Percentiles rank a stretch among this genome's conserved stretches.
Conservation (phyloP, 2,888 invertebrate species). For the Calameuta filiformis region DNA sequence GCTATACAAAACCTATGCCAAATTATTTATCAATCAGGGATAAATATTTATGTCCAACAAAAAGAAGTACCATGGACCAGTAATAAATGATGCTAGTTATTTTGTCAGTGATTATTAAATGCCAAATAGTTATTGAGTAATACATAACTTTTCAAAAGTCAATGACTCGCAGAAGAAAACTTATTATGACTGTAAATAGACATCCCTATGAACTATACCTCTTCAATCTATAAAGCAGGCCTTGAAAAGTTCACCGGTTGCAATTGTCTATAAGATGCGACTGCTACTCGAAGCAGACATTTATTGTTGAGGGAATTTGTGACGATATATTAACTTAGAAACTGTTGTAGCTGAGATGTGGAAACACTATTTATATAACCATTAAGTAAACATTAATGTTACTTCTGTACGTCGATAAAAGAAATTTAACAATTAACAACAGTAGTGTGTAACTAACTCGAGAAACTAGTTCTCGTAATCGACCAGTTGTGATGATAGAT, state of each 20-base stretch:
- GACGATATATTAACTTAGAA: not conserved
- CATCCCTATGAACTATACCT: not conserved
- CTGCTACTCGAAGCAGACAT: not conserved
- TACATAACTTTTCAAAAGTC: not conserved
- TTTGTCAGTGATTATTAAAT: not conserved
- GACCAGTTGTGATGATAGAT: conserved; percentile 44
- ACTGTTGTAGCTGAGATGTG: not conserved
- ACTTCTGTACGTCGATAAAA: conserved; percentile 28
- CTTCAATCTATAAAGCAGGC: not conserved
- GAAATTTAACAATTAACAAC: conserved; percentile 8
- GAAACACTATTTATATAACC: conserved; percentile 23
- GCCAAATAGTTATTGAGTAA: not conserved
- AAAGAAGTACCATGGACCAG: not conserved
- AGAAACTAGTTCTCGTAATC: conserved; percentile 23
- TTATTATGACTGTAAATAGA: not conserved
- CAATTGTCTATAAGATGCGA: not conserved
- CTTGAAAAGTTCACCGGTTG: not conserved
- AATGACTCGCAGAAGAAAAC: not conserved
- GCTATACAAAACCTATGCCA: not conserved
- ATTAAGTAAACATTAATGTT: conserved; percentile 26
- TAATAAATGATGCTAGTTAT: not conserved
- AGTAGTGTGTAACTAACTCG: conserved; percentile 23
- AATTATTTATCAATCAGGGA: not conserved
- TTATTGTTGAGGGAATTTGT: not conserved
- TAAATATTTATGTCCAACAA: not conserved